Percentiles rank a stretch among this genome's conserved stretches.
phyloP scores from a whole-genome alignment of 2,797 vertebrate genomes.

The Megaceryle alcyon region DNA sequence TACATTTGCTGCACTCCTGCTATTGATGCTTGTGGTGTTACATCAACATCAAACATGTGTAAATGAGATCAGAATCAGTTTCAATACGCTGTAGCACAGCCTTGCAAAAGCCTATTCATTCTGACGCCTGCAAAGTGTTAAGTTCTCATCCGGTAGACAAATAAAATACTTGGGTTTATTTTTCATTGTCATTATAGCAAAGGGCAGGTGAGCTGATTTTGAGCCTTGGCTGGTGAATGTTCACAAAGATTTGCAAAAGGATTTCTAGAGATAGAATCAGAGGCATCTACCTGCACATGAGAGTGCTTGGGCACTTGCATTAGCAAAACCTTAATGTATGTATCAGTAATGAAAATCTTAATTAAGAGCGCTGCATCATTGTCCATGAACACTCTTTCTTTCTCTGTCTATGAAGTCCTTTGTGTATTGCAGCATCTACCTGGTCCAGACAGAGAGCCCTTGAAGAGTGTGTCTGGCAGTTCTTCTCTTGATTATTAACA shows the following conservation, averaged over 20 bases:
- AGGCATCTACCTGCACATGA: constrained; percentile 80
- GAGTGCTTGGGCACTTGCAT: constrained; percentile 76
- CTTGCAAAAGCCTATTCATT: background rate
- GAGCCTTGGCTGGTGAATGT: constrained; percentile 24
- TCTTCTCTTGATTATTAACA: constrained; percentile 79
- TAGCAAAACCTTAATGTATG: constrained; percentile 82
- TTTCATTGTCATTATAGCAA: constrained; percentile 43
- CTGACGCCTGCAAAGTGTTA: background rate
- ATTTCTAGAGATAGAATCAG: constrained; percentile 77
- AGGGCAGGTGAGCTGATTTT: constrained; percentile 47
- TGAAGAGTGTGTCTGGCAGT: constrained; percentile 77
- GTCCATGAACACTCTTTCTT: constrained; percentile 77
- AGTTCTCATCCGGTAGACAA: background rate
- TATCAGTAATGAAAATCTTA: constrained; percentile 88
- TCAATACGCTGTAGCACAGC: background rate
- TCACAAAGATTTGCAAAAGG: background rate
- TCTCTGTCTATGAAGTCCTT: constrained; percentile 76
- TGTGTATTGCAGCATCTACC: constrained; percentile 78
- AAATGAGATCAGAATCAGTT: constrained; percentile 56
- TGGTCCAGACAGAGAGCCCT: constrained; percentile 79
- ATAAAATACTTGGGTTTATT: background rate
- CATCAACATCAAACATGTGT: constrained; percentile 34
- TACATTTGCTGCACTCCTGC: background rate
- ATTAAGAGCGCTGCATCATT: constrained; percentile 84
- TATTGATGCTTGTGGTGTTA: constrained; percentile 16